phyloP scores from a whole-genome alignment of 1,140 invertebrate genomes.

The Gerris buenoi region DNA sequence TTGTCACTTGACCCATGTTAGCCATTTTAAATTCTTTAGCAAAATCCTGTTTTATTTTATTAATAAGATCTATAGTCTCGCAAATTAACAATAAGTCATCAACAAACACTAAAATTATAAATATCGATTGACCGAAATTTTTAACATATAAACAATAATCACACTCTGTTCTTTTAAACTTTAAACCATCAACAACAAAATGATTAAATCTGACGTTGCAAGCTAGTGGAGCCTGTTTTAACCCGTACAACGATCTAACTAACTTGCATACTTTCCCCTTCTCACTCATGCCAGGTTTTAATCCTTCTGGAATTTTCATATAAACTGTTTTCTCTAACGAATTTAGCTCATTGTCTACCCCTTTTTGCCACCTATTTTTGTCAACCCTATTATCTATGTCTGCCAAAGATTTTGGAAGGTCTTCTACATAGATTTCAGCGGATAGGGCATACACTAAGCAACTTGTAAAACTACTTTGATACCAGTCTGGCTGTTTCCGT shows the following conservation, averaged over 20 bases:
- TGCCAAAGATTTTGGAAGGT: neutral
- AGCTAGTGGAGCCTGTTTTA: neutral
- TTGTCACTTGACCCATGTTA: neutral
- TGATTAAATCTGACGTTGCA: neutral
- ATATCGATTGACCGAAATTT: neutral
- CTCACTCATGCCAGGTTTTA: neutral
- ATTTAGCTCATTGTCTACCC: neutral
- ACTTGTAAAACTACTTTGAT: neutral
- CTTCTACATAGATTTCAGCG: neutral
- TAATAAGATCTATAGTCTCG: neutral
- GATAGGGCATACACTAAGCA: neutral
- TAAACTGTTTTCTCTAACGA: neutral
- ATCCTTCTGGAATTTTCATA: neutral
- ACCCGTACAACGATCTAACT: neutral
- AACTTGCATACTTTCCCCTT: neutral
- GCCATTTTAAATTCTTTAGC: neutral
- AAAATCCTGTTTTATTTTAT: neutral
- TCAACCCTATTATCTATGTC: neutral
- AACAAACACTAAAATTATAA: neutral
- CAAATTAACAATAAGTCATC: neutral
- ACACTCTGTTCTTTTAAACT: neutral
- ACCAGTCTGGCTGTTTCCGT: neutral
- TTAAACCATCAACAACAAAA: neutral
- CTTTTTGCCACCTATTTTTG: neutral
- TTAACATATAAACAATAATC: neutral